Evolutionary conservation across 2,888 invertebrate species (phyloP), one percentile per base, ranked within the genome.

Genomic region (Platycheirus rosarum): DNA sequence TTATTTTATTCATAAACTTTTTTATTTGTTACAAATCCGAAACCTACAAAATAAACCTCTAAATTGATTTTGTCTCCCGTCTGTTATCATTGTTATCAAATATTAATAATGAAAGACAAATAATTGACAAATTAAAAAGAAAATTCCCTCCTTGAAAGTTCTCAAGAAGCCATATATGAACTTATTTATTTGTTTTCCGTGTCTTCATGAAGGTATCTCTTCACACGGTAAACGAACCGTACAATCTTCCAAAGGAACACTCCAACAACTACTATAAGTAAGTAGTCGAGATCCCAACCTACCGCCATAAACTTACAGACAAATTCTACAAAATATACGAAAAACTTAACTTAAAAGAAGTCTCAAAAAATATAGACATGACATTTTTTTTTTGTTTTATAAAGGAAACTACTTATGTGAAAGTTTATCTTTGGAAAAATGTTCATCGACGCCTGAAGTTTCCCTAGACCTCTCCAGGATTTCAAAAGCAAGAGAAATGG

Each of bases 361-460:
- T 60, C 37, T 62, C 8, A 42, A 66, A 29, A n/a, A 29, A 29
- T 51, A 70, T 46, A 60, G 48, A 70, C 37, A 51, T 42, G 18
- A 18, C 2, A 51, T 32, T 37, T 20, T 29, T 26, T 23, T 26
- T 13, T 44, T 44, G 26, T 37, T 49, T 51, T 13, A 2, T 13
- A n/a, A 8, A 6, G 26, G 23, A 9, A 60, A 66, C 44, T 68
- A 70, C 69, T 70, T 75, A 48, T 75, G 23, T 60, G 18, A 75
- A 80, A 80, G 75, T 80, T 80, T 66, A 70, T 70, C 79, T 65
- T 70, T 35, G 51, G n/a, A 53, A 70, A 75, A 70, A 75, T 65
- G 57, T 70, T 75, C 75, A 75, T 80, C 42, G 79, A 69, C 79
- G 75, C 75, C 70, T 74, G 40, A 75, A 80, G 79, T 75, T 69